Evolutionary conservation across 1,140 invertebrate genomes (phyloP).

Genomic region (Notospermus geniculatus): DNA sequence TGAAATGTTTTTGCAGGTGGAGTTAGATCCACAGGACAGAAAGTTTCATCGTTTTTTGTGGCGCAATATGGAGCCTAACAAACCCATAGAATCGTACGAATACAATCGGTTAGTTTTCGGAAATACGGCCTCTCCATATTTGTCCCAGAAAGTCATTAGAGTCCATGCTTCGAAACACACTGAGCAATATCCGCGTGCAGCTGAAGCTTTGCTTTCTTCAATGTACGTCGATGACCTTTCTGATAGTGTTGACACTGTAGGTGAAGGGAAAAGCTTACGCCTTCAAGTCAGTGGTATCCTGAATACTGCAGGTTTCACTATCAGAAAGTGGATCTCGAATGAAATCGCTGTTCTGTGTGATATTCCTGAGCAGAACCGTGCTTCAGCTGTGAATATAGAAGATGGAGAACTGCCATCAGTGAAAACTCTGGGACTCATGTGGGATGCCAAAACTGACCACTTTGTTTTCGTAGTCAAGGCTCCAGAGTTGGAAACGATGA

Average conservation of each 20-base stretch:
- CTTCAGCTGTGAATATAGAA: not conserved
- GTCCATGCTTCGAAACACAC: not conserved
- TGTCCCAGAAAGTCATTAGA: slow-evolving; percentile 14
- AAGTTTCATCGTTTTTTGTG: slow-evolving; percentile 17
- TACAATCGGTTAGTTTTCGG: slow-evolving; percentile 21
- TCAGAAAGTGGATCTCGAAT: not conserved
- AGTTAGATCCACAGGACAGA: slow-evolving; percentile 8
- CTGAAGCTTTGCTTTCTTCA: not conserved
- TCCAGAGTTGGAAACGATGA: not conserved
- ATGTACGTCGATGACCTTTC: slow-evolving; percentile 6
- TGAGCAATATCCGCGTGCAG: not conserved
- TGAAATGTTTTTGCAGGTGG: slow-evolving; percentile 23
- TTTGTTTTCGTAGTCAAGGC: slow-evolving; percentile 7
- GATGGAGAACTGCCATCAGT: not conserved
- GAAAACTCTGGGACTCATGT: slow-evolving; percentile 7
- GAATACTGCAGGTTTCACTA: not conserved
- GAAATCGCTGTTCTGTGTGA: not conserved
- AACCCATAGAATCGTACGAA: slow-evolving; percentile 9
- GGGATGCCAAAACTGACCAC: slow-evolving; percentile 18
- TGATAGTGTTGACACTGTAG: not conserved
- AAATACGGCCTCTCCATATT: slow-evolving; percentile 13
- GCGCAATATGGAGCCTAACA: slow-evolving; percentile 1
- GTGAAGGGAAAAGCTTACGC: not conserved
- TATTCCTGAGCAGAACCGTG: not conserved
- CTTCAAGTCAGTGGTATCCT: not conserved